Evolutionary conservation across 2,113 vertebrate species (phyloP).

Genomic region (Peromyscus maniculatus): DNA sequence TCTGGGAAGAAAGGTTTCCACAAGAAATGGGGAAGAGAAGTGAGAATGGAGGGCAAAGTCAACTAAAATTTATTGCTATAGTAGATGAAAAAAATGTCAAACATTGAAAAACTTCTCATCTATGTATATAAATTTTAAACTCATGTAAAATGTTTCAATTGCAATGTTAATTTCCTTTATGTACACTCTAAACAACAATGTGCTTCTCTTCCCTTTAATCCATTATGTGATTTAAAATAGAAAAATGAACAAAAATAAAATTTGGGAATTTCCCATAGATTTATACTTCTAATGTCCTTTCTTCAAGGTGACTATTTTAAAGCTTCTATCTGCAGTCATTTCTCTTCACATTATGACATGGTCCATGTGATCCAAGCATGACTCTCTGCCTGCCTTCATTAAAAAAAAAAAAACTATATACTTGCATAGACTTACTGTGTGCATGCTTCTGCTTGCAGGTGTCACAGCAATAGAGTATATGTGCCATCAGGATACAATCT

Average conservation of each 20-base stretch:
- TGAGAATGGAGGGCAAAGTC: background rate
- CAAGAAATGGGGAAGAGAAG: background rate
- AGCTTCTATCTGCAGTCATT: background rate
- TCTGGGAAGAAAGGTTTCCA: background rate
- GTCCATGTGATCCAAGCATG: too few species aligned
- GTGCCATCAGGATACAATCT: too few species aligned
- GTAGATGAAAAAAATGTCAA: background rate
- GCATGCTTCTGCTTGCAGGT: background rate
- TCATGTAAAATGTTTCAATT: background rate
- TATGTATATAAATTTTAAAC: background rate
- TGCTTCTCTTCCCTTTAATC: background rate
- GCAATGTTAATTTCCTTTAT: background rate
- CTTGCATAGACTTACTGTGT: too few species aligned
- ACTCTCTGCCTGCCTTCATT: background rate
- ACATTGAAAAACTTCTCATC: background rate
- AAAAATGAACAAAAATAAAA: background rate
- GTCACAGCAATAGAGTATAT: background rate
- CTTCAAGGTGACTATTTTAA: background rate
- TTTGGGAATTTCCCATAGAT: background rate
- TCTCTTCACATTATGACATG: background rate
- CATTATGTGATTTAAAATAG: background rate
- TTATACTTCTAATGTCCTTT: background rate
- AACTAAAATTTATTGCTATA: background rate
- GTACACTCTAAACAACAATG: background rate
- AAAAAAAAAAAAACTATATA: background rate